A percentile compares a stretch with the other conserved stretches of the same genome.
Evolutionary conservation across 2,888 invertebrate genomes (phyloP).

Genomic region (Strigamia transsilvanica): DNA sequence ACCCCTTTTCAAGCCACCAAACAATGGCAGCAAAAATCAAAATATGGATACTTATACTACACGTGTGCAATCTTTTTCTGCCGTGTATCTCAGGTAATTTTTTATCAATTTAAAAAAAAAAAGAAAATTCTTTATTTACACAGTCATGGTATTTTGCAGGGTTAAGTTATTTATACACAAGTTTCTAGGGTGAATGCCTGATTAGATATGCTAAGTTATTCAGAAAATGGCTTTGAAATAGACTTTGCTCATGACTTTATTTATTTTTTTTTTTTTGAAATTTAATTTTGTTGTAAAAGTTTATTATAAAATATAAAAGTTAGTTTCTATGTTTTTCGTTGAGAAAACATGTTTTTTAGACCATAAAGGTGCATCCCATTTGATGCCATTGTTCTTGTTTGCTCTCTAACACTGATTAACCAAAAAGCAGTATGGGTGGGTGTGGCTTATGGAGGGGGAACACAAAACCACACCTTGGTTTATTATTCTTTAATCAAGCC

Average conservation of each 20-base stretch:
- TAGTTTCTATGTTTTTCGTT: no score
- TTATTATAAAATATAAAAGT: no score
- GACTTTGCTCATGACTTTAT: no score
- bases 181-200: background rate
- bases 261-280: background rate
- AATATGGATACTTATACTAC: background rate
- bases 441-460: background rate
- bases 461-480: conserved; percentile 11
- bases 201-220: background rate
- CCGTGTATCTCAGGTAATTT: background rate
- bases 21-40: background rate
- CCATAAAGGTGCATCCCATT: background rate
- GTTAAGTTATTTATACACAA: background rate
- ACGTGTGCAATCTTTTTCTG: background rate
- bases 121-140: background rate
- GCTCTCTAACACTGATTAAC: background rate
- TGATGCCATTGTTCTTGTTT: background rate
- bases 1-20: background rate
- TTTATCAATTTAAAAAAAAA: no score
- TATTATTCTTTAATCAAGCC: background rate
- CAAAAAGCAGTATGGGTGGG: background rate
- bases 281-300: no score
- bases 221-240: background rate
- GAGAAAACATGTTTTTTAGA: background rate
- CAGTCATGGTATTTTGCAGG: background rate